Evolutionary conservation across 2,888 invertebrate genomes (phyloP).

Genomic region (Drosophila planitibia): DNA sequence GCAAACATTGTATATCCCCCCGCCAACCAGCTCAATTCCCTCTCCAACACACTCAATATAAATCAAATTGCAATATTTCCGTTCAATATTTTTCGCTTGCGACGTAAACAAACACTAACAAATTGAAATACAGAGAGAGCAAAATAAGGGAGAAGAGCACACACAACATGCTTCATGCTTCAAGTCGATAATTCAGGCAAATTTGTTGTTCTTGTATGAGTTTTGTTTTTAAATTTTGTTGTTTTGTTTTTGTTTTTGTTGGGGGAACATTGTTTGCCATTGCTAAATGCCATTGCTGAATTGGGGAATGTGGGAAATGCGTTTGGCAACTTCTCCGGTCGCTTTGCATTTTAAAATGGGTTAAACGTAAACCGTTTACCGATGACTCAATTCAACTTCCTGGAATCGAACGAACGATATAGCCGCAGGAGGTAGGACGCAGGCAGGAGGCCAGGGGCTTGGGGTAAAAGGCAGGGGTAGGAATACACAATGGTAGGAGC

Average conservation of each 20-base stretch:
- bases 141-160: neutral
- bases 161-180: constrained; percentile 1
- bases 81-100: constrained; percentile 75
- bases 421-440: constrained; percentile 8
- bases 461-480: neutral
- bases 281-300: constrained; percentile 66
- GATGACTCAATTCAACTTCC: constrained; percentile 79
- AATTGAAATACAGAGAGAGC: constrained; percentile 57
- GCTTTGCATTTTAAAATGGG: constrained; percentile 76
- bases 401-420: constrained; percentile 45
- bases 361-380: constrained; percentile 81
- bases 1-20: constrained; percentile 27
- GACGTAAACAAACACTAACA: constrained; percentile 75
- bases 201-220: constrained; percentile 17
- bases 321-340: constrained; percentile 43
- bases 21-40: neutral
- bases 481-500: neutral
- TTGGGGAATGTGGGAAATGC: constrained; percentile 64
- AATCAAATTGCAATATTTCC: constrained; percentile 79
- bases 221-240: neutral
- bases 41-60: constrained; percentile 46
- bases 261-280: constrained; percentile 72
- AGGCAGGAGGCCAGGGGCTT: neutral
- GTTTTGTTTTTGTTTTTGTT: constrained; percentile 26
- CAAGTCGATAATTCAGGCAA: constrained; percentile 45